Evolutionary conservation across 2,888 invertebrate genomes (phyloP), one percentile per base, ranked within the genome.

Genomic region (Cremastobaeus sp.): DNA sequence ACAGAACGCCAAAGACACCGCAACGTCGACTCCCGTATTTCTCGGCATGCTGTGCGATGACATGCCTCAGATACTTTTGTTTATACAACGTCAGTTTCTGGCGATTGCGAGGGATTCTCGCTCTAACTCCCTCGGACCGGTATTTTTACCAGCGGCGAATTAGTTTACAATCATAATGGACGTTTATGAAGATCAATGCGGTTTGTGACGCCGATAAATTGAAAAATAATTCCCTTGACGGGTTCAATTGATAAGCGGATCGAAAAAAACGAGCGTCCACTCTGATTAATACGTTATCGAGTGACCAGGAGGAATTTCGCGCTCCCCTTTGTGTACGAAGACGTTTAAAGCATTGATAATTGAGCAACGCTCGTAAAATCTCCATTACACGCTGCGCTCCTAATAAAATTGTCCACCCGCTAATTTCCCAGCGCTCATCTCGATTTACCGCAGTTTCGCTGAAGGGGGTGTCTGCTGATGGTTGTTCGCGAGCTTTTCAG

Each of bases 341-440:
- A 74, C 35, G 48, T 54, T 79, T 81, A 78, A 80, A 81, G 80
- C 79, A 79, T 79, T 79, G 78, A 82, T 84, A 81, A 84, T 83
- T 79, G 79, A 79, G 79, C 76, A 52, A 50, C 72, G 77, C 78
- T 82, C 81, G 80, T 84, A 83, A 85, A 84, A 81, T 82, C 81
- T 84, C 82, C 78, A 83, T 85, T 83, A 82, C 79, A 78, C 74
- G 62, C 68, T 64, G 74, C 50, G 55, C 76, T 77, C 78, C 77
- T 81, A 83, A 83, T 84, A 84, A 85, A 85, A 85, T 83, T 78
- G 81, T 81, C 81, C 79, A 79, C 59, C 78, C 79, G 81, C 81
- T 83, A 83, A 85, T 85, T 83, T 84, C 68, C 77, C 74, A 73
- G 73, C 76, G 76, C 81, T 81, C 78, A 70, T 80, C 81, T 78